phyloP scores from a whole-genome alignment of 2,113 vertebrate species.

The Saimiri boliviensis region DNA sequence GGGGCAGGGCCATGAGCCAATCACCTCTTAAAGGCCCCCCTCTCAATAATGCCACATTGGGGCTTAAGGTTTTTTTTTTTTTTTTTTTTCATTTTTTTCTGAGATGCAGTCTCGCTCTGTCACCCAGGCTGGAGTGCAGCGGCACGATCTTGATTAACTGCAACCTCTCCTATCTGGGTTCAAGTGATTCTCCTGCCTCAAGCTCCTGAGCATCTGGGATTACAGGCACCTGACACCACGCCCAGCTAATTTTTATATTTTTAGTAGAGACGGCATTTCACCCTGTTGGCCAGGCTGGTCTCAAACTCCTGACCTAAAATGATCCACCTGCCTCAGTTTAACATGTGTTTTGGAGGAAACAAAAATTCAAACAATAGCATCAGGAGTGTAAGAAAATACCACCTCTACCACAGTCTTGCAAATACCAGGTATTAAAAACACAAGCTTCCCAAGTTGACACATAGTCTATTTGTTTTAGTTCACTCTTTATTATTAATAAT shows the following conservation, averaged over 20 bases:
- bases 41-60: background rate
- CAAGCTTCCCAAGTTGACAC: background rate
- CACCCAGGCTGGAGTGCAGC: too few relatives aligned
- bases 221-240: too few relatives aligned
- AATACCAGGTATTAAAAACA: background rate
- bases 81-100: too few relatives aligned
- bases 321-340: background rate
- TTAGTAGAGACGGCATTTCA: too few relatives aligned
- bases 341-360: background rate
- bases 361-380: background rate
- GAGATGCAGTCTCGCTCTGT: too few relatives aligned
- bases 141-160: too few relatives aligned
- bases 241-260: too few relatives aligned
- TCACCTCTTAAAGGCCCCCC: background rate
- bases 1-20: background rate
- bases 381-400: background rate
- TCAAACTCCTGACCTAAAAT: too few relatives aligned
- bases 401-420: background rate
- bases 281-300: too few relatives aligned
- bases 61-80: background rate
- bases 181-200: too few relatives aligned
- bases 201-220: too few relatives aligned
- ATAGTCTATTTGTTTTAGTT: background rate
- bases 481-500: background rate
- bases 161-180: too few relatives aligned